A percentile compares a stretch with the other conserved stretches of the same genome.
Evolutionary conservation across 2,888 invertebrate species (phyloP).

Genomic region (Brachyptera putata): DNA sequence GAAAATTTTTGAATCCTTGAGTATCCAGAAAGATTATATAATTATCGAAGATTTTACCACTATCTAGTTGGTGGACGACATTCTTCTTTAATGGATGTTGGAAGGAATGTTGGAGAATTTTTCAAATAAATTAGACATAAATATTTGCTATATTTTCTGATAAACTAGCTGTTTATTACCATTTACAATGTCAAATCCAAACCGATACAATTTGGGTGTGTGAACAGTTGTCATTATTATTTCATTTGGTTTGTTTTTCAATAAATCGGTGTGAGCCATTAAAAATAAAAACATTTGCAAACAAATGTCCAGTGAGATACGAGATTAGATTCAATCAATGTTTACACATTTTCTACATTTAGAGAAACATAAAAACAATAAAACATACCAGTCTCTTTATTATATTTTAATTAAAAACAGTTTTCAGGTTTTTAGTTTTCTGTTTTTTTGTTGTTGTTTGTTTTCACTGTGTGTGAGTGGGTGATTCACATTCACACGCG

Average conservation of each 20-base stretch:
- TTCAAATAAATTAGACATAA: too few species aligned
- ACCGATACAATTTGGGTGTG: constrained; percentile 38
- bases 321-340: too few species aligned
- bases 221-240: constrained; percentile 32
- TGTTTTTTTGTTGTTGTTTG: too few species aligned
- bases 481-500: constrained; percentile 24
- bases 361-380: constrained; percentile 15
- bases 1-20: too few species aligned
- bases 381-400: constrained; percentile 35
- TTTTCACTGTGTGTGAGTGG: not conserved
- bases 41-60: too few species aligned
- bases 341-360: constrained; percentile 23
- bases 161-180: constrained; percentile 40
- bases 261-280: constrained; percentile 34
- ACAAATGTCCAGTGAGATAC: constrained; percentile 32
- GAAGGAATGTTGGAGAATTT: too few species aligned
- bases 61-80: too few species aligned
- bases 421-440: too few species aligned
- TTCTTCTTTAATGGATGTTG: too few species aligned
- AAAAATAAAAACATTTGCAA: constrained; percentile 32
- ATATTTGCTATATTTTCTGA: constrained; percentile 36
- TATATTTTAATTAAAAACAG: constrained; percentile 28
- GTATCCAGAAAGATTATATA: too few species aligned
- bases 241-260: constrained; percentile 25
- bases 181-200: constrained; percentile 38